These are phyloP conservation scores for Threskiornis aethiopicus DNA, from an alignment of 2,797 vertebrate species.

Conservation along the genomic window DNA sequence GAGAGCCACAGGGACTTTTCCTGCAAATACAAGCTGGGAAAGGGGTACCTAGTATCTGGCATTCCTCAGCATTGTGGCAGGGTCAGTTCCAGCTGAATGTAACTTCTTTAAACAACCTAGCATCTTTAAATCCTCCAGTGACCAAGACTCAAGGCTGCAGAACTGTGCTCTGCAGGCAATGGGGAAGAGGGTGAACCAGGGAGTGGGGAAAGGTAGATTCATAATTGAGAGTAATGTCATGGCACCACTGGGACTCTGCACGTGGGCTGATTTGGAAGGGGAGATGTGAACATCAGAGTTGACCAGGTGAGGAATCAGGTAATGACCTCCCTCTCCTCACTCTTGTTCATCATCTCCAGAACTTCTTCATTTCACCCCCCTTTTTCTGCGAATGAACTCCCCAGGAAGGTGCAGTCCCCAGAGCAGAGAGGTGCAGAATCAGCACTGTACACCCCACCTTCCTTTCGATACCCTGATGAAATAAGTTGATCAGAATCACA, in stretches of 20 bases:
- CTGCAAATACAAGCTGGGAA: not conserved
- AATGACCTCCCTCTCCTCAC: not conserved
- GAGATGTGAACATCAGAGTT: not conserved
- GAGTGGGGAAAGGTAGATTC: not conserved
- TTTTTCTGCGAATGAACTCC: not conserved
- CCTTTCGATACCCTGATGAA: not conserved
- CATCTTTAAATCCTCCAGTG: not conserved
- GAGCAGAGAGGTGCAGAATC: not conserved
- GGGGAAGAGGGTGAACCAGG: not conserved
- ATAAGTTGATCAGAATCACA: not conserved
- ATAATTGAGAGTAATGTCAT: not conserved
- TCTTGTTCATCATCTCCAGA: not conserved
- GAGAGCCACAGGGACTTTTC: not conserved
- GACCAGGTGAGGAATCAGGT: not conserved
- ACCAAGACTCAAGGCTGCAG: not conserved
- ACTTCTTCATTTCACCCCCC: not conserved
- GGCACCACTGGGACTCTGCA: not conserved
- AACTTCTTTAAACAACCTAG: not conserved
- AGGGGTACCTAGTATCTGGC: not conserved
- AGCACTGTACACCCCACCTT: not conserved
- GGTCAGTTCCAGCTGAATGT: not conserved
- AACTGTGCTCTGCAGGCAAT: not conserved
- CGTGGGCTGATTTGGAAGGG: not conserved
- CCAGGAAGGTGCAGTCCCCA: not conserved
- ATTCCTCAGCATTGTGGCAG: not conserved